A percentile compares a stretch with the other conserved stretches of the same genome.
These are phyloP conservation scores for Meriones unguiculatus DNA, from an alignment of 2,113 vertebrate species.

Conservation along the genomic window DNA sequence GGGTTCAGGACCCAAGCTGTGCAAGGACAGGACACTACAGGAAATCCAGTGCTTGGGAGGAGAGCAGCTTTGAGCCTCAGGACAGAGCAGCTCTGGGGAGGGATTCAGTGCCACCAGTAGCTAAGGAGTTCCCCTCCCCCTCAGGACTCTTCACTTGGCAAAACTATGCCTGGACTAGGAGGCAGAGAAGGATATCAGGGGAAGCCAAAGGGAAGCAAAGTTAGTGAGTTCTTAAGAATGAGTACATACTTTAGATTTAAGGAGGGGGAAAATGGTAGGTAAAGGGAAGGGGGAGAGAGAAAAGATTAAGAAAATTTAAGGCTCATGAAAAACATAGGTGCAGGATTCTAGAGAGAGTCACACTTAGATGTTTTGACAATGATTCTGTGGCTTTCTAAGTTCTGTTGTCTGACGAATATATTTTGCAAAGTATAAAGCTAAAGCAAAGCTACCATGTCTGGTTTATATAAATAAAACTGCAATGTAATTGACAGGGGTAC, in stretches of 20 bases:
- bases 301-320: neutral
- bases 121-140: neutral
- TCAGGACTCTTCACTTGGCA: neutral
- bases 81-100: too few relatives aligned
- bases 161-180: neutral
- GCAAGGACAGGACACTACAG: neutral
- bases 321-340: neutral
- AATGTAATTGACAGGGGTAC: neutral
- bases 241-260: neutral
- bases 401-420: neutral
- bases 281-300: neutral
- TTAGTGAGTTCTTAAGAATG: neutral
- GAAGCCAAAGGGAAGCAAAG: neutral
- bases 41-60: neutral
- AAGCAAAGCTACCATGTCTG: neutral
- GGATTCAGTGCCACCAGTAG: neutral
- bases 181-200: neutral
- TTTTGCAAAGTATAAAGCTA: neutral
- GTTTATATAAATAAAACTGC: neutral
- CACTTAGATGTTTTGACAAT: too few relatives aligned
- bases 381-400: neutral
- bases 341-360: too few relatives aligned
- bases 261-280: too few relatives aligned
- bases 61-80: too few relatives aligned
- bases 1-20: too few relatives aligned